Base-by-base conservation (phyloP, 2,113 vertebrate genomes). In the Podiceps cristatus region DNA sequence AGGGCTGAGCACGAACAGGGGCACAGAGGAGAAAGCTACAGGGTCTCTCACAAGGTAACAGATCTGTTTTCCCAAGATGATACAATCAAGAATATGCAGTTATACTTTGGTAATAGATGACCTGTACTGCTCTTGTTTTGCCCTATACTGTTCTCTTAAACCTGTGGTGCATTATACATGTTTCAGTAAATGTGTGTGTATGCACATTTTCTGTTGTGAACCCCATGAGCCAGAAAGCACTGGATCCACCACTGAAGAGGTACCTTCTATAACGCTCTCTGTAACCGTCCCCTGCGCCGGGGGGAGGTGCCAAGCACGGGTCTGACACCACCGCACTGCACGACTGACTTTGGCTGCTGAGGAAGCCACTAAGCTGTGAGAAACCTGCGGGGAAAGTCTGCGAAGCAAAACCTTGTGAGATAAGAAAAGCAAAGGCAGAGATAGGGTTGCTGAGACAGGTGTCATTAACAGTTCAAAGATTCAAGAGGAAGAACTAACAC, bases 381-480 rank as follows among this genome's bases (percentile, higher is more conserved):
- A 89, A 88, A 87, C 8, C 64, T 16, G 13, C 0, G 5, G 45
- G 18, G 59, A 93, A 92, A 96, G 78, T 40, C 27, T 75, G 13
- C 19, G 3, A 18, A 59, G 35, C 31, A 81, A 91, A 91, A 66
- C 23, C 55, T 93, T 33, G 23, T 1, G 3, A 96, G 94, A 96
- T 93, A 96, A 96, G 68, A 67, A 93, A 91, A 47, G 56, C 42
- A 52, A 81, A 87, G 40, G 19, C 37, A 89, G 76, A 62, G 22
- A 27, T 16, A 66, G 40, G 18, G 23, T 35, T 77, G 63, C 79
- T 71, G 44, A 81, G 72, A 27, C 49, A 73, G 8, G 5, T 11
- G 17, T 29, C 56, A 71, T 50, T 59, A 92, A 69, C 52, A 55
- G 93, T 81, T 59, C 86, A 96, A 95, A 81, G 86, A 96, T 73